Base-by-base conservation (phyloP, 2,113 vertebrate species). In the Felis chaus region DNA sequence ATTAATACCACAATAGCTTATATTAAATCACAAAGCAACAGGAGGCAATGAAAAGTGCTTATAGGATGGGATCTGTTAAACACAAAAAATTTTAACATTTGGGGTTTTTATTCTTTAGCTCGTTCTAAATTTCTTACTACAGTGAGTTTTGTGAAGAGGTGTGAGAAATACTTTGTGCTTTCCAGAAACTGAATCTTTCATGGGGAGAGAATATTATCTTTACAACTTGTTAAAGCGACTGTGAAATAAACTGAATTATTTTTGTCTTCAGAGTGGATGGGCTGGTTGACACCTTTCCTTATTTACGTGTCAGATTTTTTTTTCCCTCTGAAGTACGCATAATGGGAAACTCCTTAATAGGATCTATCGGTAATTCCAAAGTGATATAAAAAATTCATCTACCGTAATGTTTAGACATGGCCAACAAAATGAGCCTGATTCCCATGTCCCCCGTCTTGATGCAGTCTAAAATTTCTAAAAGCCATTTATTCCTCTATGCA, bases 321-420 rank as follows among this genome's bases (percentile, higher is more conserved):
- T 39, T 45, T 31, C 6, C 18, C 0, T 48, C 29, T 12, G 1
- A 55, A 73, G 16, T 25, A 82, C 21, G 8, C 11, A 76, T 73
- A 79, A 84, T 48, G 41, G 27, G 36, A 89, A 65, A 84, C 48
- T 19, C 6, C 45, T 74, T 94, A 92, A 74, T 92, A 95, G 68
- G 45, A 89, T 95, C 81, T 95, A 15, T 7, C 91, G 79, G 66
- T 97, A 85, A 95, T 4, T 95, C 36, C 85, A 93, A 97, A 82
- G 73, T 97, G 91, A 95, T 97, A 85, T 73, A 41, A 92, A 96
- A 91, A 96, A 74, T 82, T 79, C 92, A 95, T 94, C 71, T 97
- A 83, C 3, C 95, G 81, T 74, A 53, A 0, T 85, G 71, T 98
- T 97, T 97, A 98, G 95, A 96, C 97, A 96, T 94, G 97, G 74